A percentile compares a stretch with the other conserved stretches of the same genome.
Evolutionary conservation across 2,797 vertebrate species (phyloP).

Genomic region (Enteromius anoplus): DNA sequence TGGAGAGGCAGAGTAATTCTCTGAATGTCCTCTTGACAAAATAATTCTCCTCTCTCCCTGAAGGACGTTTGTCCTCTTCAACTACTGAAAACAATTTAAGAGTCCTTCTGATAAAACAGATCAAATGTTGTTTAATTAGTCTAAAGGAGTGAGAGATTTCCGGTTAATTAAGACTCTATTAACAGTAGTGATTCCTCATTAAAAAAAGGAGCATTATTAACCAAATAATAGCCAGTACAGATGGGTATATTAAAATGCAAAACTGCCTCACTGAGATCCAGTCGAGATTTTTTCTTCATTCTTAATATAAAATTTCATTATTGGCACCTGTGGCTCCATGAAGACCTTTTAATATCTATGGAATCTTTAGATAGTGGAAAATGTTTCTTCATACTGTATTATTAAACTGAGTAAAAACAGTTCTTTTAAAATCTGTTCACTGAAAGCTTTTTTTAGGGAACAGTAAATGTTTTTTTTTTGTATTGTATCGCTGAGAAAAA

Average conservation of each 20-base stretch:
- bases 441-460: not conserved
- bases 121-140: conserved; percentile 63
- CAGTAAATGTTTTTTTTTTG: not conserved
- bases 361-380: not conserved
- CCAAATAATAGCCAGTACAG: conserved; percentile 53
- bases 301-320: not conserved
- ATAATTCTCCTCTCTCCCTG: conserved; percentile 57
- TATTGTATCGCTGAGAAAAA: not conserved
- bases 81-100: conserved; percentile 62
- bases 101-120: conserved; percentile 59
- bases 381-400: not conserved
- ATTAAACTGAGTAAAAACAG: not conserved
- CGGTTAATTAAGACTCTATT: conserved; percentile 64
- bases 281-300: not conserved
- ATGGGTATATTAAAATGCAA: conserved; percentile 35
- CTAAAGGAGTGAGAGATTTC: conserved; percentile 60
- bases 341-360: not conserved
- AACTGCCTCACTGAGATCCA: not conserved
- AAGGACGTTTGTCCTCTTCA: conserved; percentile 56
- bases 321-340: not conserved
- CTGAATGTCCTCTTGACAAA: conserved; percentile 58
- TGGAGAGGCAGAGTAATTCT: conserved; percentile 54
- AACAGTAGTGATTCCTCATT: conserved; percentile 58
- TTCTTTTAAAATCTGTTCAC: not conserved
- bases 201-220: conserved; percentile 48